These are phyloP conservation scores for Falco cherrug DNA, from an alignment of 2,797 vertebrate species.

Conservation along the genomic window DNA sequence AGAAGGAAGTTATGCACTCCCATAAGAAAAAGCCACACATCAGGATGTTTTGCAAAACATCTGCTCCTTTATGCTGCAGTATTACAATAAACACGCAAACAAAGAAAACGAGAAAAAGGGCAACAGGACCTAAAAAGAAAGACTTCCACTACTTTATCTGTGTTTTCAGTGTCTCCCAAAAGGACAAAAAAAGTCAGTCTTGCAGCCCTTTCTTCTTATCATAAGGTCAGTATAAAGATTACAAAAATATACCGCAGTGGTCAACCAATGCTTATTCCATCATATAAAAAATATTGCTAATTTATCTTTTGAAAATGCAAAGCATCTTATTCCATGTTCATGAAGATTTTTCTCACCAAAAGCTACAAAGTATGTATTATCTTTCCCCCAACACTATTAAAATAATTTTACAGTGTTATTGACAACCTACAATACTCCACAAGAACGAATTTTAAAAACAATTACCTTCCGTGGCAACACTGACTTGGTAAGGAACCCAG, in stretches of 20 bases:
- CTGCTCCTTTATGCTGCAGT: constrained; percentile 93
- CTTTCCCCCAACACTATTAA: not conserved
- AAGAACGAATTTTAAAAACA: not conserved
- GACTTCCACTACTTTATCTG: constrained; percentile 28
- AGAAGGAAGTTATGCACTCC: constrained; percentile 92
- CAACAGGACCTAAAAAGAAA: constrained; percentile 55
- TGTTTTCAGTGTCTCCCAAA: constrained; percentile 44
- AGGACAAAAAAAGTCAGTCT: constrained; percentile 6
- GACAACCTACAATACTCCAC: not conserved
- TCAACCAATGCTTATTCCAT: not conserved
- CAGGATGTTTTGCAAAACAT: constrained; percentile 98
- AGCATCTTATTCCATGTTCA: not conserved
- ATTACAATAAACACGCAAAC: constrained; percentile 90
- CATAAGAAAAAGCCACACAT: constrained; percentile 92
- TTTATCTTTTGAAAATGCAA: not conserved
- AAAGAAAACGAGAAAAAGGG: constrained; percentile 79
- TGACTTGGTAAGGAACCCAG: not conserved
- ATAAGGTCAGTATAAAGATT: not conserved
- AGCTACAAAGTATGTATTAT: not conserved
- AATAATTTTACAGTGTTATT: not conserved
- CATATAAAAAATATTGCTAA: not conserved
- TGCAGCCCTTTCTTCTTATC: constrained; percentile 8
- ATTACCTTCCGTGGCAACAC: not conserved
- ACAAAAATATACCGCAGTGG: not conserved
- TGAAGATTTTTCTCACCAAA: not conserved